Percentiles rank a stretch among this genome's conserved stretches.
phyloP scores from a whole-genome alignment of 2,113 vertebrate genomes.

The Gorsachius goisagi region DNA sequence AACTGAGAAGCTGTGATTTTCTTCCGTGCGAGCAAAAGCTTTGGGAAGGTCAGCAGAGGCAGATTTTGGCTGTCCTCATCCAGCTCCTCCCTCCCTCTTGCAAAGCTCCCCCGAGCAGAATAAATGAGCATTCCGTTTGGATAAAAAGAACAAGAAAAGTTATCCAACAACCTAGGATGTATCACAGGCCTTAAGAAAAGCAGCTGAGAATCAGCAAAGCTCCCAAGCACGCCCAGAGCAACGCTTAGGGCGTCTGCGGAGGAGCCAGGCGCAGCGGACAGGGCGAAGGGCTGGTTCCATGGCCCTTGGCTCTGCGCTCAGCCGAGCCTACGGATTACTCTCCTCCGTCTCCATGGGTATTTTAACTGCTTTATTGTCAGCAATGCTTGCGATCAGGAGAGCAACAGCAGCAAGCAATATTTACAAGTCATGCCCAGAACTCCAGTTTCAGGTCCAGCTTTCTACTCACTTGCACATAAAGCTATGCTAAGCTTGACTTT shows the following conservation, averaged over 20 bases:
- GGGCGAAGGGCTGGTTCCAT: not conserved
- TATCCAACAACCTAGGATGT: not conserved
- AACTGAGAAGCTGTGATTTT: not conserved
- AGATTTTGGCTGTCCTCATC: not conserved
- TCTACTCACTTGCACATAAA: not conserved
- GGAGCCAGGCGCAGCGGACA: fast-evolving
- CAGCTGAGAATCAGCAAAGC: not conserved
- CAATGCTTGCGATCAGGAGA: fast-evolving
- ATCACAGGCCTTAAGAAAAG: not conserved
- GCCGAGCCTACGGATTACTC: fast-evolving
- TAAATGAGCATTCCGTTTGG: not conserved
- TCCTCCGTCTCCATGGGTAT: not conserved
- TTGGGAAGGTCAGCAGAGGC: not conserved
- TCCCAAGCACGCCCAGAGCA: not conserved
- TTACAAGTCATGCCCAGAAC: not conserved
- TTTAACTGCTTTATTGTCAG: not conserved
- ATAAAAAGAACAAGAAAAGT: not conserved
- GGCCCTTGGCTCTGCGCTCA: not conserved
- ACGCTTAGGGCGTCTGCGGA: no score
- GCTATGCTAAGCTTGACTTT: not conserved
- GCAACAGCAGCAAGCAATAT: not conserved
- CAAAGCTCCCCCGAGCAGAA: not conserved
- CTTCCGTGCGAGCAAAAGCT: not conserved
- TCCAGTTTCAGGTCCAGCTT: not conserved
- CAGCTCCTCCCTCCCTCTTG: not conserved